These are phyloP conservation scores for Acipenser transmontanus DNA, from an alignment of 2,797 vertebrate species.

Conservation along the genomic window DNA sequence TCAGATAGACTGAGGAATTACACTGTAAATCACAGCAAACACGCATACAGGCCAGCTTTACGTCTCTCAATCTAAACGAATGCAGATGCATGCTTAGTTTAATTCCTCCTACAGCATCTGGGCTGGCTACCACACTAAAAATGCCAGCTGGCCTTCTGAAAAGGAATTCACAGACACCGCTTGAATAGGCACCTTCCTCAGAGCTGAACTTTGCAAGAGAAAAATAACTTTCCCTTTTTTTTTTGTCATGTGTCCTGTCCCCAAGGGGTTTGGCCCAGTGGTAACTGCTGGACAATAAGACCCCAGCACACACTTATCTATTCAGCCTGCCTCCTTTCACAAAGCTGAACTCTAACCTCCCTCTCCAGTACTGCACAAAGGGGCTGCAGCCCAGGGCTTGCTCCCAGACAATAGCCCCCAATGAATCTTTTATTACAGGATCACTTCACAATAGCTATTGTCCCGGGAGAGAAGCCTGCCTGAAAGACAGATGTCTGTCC, in stretches of 20 bases:
- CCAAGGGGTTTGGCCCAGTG: conserved; percentile 15
- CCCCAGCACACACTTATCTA: conserved; percentile 49
- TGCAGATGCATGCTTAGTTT: conserved; percentile 23
- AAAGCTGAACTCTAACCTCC: conserved; percentile 48
- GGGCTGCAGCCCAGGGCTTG: conserved; percentile 13
- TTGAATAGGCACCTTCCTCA: conserved; percentile 52
- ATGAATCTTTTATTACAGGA: conserved; percentile 28
- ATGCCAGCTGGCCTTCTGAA: conserved; percentile 51
- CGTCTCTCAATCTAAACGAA: not conserved
- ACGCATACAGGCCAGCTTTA: not conserved
- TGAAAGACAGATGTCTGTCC: conserved; percentile 19
- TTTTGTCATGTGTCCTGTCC: conserved; percentile 19
- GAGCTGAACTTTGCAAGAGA: conserved; percentile 29
- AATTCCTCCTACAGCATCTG: conserved; percentile 29
- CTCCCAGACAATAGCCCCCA: conserved; percentile 30
- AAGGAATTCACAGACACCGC: conserved; percentile 42
- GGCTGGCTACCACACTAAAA: conserved; percentile 9
- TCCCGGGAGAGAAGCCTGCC: conserved; percentile 17
- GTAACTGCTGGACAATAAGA: conserved; percentile 58
- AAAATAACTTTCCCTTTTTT: not conserved
- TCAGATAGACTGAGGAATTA: not conserved
- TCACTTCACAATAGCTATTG: conserved; percentile 39
- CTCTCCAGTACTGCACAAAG: conserved; percentile 44
- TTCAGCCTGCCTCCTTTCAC: conserved; percentile 40
- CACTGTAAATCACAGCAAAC: not conserved